Evolutionary conservation across 2,797 vertebrate genomes (phyloP), one percentile per base, ranked within the genome.

Genomic region (Holocentrus rufus): DNA sequence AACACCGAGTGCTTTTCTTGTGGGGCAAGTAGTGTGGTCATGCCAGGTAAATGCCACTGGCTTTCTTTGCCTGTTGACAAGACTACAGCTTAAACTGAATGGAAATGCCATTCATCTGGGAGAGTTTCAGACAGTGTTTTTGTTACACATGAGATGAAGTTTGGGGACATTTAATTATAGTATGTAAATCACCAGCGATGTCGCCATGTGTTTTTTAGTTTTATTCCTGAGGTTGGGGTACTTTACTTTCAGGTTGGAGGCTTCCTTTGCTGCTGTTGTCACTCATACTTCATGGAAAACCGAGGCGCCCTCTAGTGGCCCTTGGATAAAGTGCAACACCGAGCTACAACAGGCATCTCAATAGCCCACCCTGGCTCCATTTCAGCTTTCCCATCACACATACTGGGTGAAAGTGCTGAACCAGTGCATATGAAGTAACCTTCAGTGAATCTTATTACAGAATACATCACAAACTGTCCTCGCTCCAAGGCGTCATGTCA

Each of bases 261-360:
- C 4, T 27, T 0, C 7, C 44, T 55, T 13, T 23, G 5, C 10
- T 7, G 18, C 15, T 46, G 14, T 14, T 63, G 22, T 49, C 49
- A 47, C 57, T 69, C 56, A 50, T 9, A 15, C 23, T 27, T 36
- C 36, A 15, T 23, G 25, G 22, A 23, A 49, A 64, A 53, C 56
- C 52, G 55, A 57, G 66, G 61, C 53, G 56, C 70, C 72, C 71
- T 68, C 64, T 50, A 70, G 65, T 77, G 65, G 68, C 57, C 15
- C 47, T 58, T 61, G 30, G 13, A 47, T 59, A 13, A 67, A 76
- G 25, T 70, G 55, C 64, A 72, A 39, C 39, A 50, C 60, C 31
- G 52, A 59, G 47, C 44, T 54, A 56, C 36, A 31, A n/a, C 15
- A 58, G 49, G 34, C 15, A 25, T 13, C 17, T 20, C 9, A 50